Percentiles rank a stretch among this genome's conserved stretches.
These are phyloP conservation scores for Carpatolechia fugitivella DNA, from an alignment of 2,888 invertebrate species.

Conservation along the genomic window DNA sequence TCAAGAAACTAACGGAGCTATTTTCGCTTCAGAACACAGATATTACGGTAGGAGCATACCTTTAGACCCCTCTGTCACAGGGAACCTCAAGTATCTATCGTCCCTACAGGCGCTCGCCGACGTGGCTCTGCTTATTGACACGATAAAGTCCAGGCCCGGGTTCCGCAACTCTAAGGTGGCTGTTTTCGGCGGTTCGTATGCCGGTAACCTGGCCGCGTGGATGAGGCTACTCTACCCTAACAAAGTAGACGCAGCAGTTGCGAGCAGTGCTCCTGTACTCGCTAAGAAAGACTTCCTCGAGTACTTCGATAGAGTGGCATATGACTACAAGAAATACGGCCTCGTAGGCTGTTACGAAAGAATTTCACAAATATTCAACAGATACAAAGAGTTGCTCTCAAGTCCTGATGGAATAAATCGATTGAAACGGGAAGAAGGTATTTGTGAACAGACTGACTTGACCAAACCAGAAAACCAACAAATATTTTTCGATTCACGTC, in stretches of 20 bases:
- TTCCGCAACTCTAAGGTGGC: constrained; percentile 24
- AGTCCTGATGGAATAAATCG: not conserved
- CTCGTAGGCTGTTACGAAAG: not conserved
- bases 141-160: constrained; percentile 12
- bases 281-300: constrained; percentile 21
- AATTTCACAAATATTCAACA: not conserved
- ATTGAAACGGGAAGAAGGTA: not conserved
- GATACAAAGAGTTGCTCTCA: not conserved
- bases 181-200: constrained; percentile 48
- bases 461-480: not conserved
- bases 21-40: constrained; percentile 16
- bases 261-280: constrained; percentile 62
- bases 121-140: constrained; percentile 13
- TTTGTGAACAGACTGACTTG: not conserved
- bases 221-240: constrained; percentile 62
- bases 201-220: constrained; percentile 70
- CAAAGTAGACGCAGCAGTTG: constrained; percentile 59
- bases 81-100: constrained; percentile 15
- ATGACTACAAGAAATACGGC: not conserved
- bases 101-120: constrained; percentile 11
- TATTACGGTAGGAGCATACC: constrained; percentile 14
- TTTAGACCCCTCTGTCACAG: not conserved
- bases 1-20: constrained; percentile 11
- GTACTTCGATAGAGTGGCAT: constrained; percentile 5
- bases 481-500: not conserved